Base-by-base conservation (phyloP, 2,888 invertebrate species). In the Gerosis bhagava region DNA sequence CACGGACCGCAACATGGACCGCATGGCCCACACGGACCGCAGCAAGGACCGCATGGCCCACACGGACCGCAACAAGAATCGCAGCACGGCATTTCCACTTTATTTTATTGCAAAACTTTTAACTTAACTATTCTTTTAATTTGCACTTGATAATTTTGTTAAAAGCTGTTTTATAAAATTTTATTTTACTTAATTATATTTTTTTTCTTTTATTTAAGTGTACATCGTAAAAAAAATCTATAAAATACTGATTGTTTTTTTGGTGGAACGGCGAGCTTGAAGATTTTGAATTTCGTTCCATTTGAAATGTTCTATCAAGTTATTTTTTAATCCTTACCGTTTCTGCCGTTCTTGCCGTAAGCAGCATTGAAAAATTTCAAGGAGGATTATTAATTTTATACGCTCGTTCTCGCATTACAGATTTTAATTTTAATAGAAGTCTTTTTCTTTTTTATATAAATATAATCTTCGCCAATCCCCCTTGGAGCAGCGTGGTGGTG, bases 221-320 rank as follows among this genome's bases (percentile, higher is more conserved):
- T 66, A 54, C 63, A 59, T 57, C 59, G 62, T 67, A n/a, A 58
- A 65, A 67, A 70, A 63, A 50, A 60, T 59, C 58, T 62, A 40
- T 63, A 56, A 54, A 62, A 64, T 62, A 70, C 58, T 72, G 64
- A 67, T 12, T 22, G 12, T n/a, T n/a, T 13, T 11, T 12, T 29
- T 5, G n/a, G n/a, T 28, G 25, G 3, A 3, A 34, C 13, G 1
- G n/a, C 7, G 11, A 24, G 10, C 21, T 13, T 31, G 50, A 26
- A 24, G 24, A 42, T 47, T 59, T 60, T 51, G 10, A 59, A 58
- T 32, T 50, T 54, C 5, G 16, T 21, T 39, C 51, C 26, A 42
- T 19, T 39, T 25, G 10, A 31, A 16, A 17, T n/a, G n/a, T n/a
- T n/a, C n/a, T n/a, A n/a, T n/a, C n/a, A n/a, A n/a, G n/a, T n/a